phyloP scores from a whole-genome alignment of 2,797 vertebrate genomes.

The Knipowitschia caucasica region DNA sequence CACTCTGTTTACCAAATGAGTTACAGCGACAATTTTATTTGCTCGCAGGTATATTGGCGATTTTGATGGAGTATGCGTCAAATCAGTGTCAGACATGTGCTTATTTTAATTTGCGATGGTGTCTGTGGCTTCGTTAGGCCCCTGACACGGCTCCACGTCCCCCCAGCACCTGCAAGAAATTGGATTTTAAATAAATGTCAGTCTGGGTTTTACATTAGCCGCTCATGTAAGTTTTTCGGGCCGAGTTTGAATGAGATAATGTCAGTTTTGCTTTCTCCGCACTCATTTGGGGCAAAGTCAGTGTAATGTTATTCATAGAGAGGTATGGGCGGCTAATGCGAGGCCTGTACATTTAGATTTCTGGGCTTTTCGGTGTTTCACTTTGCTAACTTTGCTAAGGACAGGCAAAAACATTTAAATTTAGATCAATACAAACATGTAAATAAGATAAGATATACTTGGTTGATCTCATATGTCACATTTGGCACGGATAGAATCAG shows the following conservation, averaged over 20 bases:
- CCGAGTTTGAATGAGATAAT: slow-evolving; percentile 40
- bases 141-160: slow-evolving; percentile 75
- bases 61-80: slow-evolving; percentile 80
- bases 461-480: too few species aligned
- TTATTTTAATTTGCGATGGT: slow-evolving; percentile 73
- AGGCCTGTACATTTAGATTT: too few species aligned
- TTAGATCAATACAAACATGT: too few species aligned
- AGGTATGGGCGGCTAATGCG: too few species aligned
- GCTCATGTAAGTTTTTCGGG: slow-evolving; percentile 37
- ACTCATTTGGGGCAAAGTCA: too few species aligned
- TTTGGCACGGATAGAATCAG: too few species aligned
- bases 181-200: slow-evolving; percentile 83
- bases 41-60: slow-evolving; percentile 64
- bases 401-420: too few species aligned
- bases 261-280: slow-evolving; percentile 28
- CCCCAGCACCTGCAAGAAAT: slow-evolving; percentile 74
- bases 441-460: too few species aligned
- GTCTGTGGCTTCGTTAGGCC: slow-evolving; percentile 75
- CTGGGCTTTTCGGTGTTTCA: too few species aligned
- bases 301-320: too few species aligned
- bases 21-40: slow-evolving; percentile 70
- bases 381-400: too few species aligned
- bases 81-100: slow-evolving; percentile 79
- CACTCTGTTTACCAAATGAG: slow-evolving; percentile 67
- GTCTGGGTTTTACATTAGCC: slow-evolving; percentile 66